Conservation (phyloP, 2,888 invertebrate species). For the Lysandra bellargus region DNA sequence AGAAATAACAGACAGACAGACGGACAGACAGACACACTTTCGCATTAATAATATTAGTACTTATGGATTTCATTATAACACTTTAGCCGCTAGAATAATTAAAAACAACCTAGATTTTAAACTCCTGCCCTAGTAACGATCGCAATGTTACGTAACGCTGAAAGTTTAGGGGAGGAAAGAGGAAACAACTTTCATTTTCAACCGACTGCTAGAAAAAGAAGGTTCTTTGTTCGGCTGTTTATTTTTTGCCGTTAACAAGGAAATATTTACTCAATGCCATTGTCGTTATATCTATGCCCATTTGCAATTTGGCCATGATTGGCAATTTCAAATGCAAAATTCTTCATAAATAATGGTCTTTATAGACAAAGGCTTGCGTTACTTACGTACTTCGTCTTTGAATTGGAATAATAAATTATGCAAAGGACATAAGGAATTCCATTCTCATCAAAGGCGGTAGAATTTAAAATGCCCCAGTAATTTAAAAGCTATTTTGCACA, state of each 20-base stretch:
- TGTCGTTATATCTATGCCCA: background rate
- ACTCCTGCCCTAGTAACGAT: background rate
- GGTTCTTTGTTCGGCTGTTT: too few species aligned
- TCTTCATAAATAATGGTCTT: background rate
- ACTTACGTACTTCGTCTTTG: background rate
- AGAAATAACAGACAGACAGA: too few species aligned
- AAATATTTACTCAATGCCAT: too few species aligned
- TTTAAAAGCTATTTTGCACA: conserved; percentile 10
- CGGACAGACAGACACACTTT: too few species aligned
- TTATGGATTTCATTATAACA: background rate
- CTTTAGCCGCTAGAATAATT: too few species aligned
- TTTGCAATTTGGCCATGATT: background rate
- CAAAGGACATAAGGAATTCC: background rate
- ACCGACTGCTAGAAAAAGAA: too few species aligned
- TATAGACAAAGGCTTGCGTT: background rate
- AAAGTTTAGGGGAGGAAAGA: background rate
- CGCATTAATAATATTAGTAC: too few species aligned
- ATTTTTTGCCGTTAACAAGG: too few species aligned
- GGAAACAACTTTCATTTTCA: background rate
- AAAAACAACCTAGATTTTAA: background rate
- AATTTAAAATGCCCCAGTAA: conserved; percentile 11
- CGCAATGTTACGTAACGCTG: background rate
- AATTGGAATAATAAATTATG: conserved; percentile 3
- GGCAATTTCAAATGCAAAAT: background rate
- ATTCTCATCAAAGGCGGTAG: background rate